Base-by-base conservation (phyloP, 2,797 vertebrate genomes). In the Moxostoma hubbsi region DNA sequence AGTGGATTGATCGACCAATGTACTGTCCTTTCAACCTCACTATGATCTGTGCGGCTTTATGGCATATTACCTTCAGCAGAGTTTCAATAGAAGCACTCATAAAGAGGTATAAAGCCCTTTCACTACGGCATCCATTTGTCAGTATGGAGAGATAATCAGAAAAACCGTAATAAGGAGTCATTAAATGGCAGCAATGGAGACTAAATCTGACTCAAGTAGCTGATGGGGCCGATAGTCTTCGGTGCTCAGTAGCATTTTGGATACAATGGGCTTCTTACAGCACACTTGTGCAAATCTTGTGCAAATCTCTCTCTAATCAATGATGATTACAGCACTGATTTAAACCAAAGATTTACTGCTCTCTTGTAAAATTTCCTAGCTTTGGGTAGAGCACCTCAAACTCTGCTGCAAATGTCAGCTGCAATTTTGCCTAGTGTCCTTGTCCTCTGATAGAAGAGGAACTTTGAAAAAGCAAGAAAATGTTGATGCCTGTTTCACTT, bases 121-220 rank as follows among this genome's bases (percentile, higher is more conserved):
- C 63, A 66, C 73, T 47, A 45, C 66, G 43, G 64, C 61, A 74
- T 79, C 72, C 71, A 62, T 64, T 77, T 63, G 49, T 67, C 74
- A 81, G 76, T 72, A 75, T 73, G 62, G 58, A 45, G 61, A 67
- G 70, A 78, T 85, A 81, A 85, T 85, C 75, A 82, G 70, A 81
- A 53, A 67, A 24, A 79, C 13, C 61, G 36, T 78, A 78, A 75
- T 77, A 51, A 76, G 61, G 54, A 68, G 80, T 63, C 50, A 72
- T 69, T 75, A 57, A 66, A 61, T 58, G 53, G 58, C 47, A 70
- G 51, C 46, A 76, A 73, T 24, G 77, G 58, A 77, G 69, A 79
- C 73, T 82, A 73, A 71, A 78, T 51, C 59, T 77, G 50, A 70
- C 58, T 74, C 53, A 18, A 57, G 54, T 72, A 54, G 7, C 46